Conservation (phyloP, 1,140 invertebrate genomes). For the Apis cerana region DNA sequence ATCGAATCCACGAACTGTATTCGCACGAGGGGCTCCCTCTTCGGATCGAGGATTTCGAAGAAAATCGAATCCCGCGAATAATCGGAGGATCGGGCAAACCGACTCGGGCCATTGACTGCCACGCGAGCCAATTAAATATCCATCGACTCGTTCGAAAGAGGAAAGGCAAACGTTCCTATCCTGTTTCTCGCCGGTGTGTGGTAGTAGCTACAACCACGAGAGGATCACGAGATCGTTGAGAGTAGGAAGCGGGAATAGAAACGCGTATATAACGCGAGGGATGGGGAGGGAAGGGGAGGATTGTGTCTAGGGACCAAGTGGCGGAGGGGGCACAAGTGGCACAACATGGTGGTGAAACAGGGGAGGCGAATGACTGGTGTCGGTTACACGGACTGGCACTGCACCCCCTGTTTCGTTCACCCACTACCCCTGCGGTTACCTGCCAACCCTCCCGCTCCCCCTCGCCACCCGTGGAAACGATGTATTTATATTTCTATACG, state of each 20-base stretch:
- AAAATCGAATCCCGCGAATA: slow-evolving; percentile 8
- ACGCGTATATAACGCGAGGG: no score
- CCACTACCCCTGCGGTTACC: slow-evolving; percentile 54
- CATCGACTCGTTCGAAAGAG: slow-evolving; percentile 41
- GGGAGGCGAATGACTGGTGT: slow-evolving; percentile 79
- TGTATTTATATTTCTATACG: slow-evolving; percentile 66
- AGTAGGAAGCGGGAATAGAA: background rate
- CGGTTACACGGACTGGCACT: slow-evolving; percentile 79
- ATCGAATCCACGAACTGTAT: no score
- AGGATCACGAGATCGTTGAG: slow-evolving; percentile 9
- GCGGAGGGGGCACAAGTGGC: slow-evolving; percentile 74
- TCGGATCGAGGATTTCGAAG: background rate
- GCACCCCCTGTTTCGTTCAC: slow-evolving; percentile 60
- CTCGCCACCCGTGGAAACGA: slow-evolving; percentile 30
- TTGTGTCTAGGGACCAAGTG: slow-evolving; percentile 40
- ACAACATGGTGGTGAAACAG: slow-evolving; percentile 77
- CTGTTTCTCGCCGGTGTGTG: slow-evolving; percentile 50
- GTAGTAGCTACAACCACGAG: background rate
- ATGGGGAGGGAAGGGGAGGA: slow-evolving; percentile 16
- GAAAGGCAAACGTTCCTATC: slow-evolving; percentile 61
- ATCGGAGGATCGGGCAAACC: slow-evolving; percentile 11
- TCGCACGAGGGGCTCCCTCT: no score
- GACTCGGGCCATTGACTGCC: slow-evolving; percentile 26
- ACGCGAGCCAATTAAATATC: slow-evolving; percentile 46
- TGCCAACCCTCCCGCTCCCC: slow-evolving; percentile 20